These are phyloP conservation scores for Drosophila barbarae DNA, from an alignment of 2,888 invertebrate genomes.

Conservation along the genomic window DNA sequence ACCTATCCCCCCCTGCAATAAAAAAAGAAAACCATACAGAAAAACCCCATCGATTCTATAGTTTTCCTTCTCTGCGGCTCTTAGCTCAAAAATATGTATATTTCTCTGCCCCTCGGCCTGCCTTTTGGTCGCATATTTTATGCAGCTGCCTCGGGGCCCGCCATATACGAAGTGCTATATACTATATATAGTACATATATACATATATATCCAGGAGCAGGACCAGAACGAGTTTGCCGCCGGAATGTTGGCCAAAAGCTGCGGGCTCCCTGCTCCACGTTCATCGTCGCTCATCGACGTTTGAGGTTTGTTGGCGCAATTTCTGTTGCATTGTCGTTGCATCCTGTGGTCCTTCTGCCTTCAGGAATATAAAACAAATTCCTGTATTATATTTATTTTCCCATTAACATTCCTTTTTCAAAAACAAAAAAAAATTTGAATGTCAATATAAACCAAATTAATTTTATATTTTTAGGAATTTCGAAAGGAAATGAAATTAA, in stretches of 20 bases:
- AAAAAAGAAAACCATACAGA: not conserved
- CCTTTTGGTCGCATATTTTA: slow-evolving; percentile 57
- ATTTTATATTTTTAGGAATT: not conserved
- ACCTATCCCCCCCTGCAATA: too few species aligned
- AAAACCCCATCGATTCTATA: slow-evolving; percentile 22
- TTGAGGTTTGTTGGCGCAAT: slow-evolving; percentile 10
- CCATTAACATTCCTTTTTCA: slow-evolving; percentile 8
- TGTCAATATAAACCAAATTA: not conserved
- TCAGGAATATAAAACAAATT: slow-evolving; percentile 12
- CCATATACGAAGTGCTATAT: not conserved
- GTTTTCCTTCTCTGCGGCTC: slow-evolving; percentile 27
- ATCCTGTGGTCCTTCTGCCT: slow-evolving; percentile 3
- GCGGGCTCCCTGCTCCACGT: slow-evolving; percentile 4
- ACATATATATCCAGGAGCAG: not conserved
- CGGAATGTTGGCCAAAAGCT: slow-evolving; percentile 37
- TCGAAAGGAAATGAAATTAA: not conserved
- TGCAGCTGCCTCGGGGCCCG: slow-evolving; percentile 44
- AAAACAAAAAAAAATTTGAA: not conserved
- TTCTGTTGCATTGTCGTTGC: slow-evolving; percentile 10
- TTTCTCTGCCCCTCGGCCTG: slow-evolving; percentile 21
- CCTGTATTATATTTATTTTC: not conserved
- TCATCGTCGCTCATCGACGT: slow-evolving; percentile 21
- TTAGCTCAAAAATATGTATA: slow-evolving; percentile 43
- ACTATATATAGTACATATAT: not conserved
- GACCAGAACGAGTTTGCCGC: not conserved